A percentile compares a stretch with the other conserved stretches of the same genome.
These are phyloP conservation scores for Periphyllus acericola DNA, from an alignment of 2,888 invertebrate genomes.

Conservation along the genomic window DNA sequence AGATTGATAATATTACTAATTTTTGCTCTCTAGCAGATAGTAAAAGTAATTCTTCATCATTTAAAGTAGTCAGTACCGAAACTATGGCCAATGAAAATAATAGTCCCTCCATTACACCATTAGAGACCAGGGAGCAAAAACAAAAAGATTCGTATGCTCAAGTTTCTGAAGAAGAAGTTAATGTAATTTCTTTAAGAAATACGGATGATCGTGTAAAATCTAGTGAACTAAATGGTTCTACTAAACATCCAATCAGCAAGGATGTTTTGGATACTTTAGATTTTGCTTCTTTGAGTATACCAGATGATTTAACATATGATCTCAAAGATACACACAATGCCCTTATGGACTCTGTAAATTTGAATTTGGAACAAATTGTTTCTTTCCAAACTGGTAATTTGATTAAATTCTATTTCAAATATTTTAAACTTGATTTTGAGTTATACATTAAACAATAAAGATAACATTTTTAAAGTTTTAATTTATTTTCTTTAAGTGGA, in stretches of 20 bases:
- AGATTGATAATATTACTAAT: slow-evolving; percentile 28
- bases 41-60: neutral
- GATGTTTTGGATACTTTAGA: slow-evolving; percentile 33
- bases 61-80: slow-evolving; percentile 1
- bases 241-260: neutral
- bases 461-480: slow-evolving; percentile 46
- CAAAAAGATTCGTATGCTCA: slow-evolving; percentile 4
- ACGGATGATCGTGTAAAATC: neutral
- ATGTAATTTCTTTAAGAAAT: neutral
- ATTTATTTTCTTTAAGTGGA: slow-evolving; percentile 43
- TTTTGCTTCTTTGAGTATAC: slow-evolving; percentile 51
- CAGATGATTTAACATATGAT: slow-evolving; percentile 36
- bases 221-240: slow-evolving; percentile 3
- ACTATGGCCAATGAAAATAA: slow-evolving; percentile 25
- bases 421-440: slow-evolving; percentile 25
- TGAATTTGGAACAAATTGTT: slow-evolving; percentile 39
- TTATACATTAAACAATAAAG: neutral
- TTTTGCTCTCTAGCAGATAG: slow-evolving; percentile 22
- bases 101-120: neutral
- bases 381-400: slow-evolving; percentile 48
- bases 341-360: slow-evolving; percentile 22
- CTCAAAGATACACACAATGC: slow-evolving; percentile 7
- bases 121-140: slow-evolving; percentile 18
- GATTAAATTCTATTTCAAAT: neutral
- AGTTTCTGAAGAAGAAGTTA: slow-evolving; percentile 7